Percentiles rank a stretch among this genome's conserved stretches.
Conservation (phyloP, 2,888 invertebrate genomes). For the Leucozona laternaria region DNA sequence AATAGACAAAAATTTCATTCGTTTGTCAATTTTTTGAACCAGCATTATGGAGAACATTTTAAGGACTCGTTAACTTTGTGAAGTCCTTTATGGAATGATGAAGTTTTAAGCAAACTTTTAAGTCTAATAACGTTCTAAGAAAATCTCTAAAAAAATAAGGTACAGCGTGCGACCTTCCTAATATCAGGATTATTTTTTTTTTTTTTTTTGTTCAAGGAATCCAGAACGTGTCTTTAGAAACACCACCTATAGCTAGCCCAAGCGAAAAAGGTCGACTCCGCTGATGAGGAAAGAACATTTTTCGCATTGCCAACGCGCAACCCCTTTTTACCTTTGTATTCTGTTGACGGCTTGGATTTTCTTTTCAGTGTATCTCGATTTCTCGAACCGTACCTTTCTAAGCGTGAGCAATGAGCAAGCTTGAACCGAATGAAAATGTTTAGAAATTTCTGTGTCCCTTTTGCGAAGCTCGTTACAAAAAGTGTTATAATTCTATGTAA, state of each 20-base stretch:
- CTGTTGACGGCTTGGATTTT: slow-evolving; percentile 8
- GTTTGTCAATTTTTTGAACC: no score
- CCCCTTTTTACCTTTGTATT: slow-evolving; percentile 2
- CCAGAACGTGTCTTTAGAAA: not conserved
- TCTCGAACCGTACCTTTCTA: not conserved
- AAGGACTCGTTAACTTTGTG: not conserved
- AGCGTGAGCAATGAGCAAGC: not conserved
- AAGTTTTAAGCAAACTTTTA: no score
- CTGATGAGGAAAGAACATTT: slow-evolving; percentile 16
- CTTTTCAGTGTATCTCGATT: not conserved
- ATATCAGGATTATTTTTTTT: no score
- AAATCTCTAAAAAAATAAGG: not conserved
- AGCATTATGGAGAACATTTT: no score
- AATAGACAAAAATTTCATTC: no score
- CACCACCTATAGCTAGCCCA: no score
- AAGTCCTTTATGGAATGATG: not conserved
- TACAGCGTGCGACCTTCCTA: not conserved
- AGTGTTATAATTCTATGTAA: slow-evolving; percentile 77
- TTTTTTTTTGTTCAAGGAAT: not conserved
- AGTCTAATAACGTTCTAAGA: no score
- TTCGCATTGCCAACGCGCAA: not conserved
- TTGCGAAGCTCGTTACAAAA: slow-evolving; percentile 45
- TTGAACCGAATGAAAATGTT: slow-evolving; percentile 53
- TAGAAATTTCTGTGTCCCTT: slow-evolving; percentile 52
- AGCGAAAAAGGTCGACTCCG: slow-evolving; percentile 32